Evolutionary conservation across 2,888 invertebrate species (phyloP), one percentile per base, ranked within the genome.

Genomic region (Teleiodes luculella): DNA sequence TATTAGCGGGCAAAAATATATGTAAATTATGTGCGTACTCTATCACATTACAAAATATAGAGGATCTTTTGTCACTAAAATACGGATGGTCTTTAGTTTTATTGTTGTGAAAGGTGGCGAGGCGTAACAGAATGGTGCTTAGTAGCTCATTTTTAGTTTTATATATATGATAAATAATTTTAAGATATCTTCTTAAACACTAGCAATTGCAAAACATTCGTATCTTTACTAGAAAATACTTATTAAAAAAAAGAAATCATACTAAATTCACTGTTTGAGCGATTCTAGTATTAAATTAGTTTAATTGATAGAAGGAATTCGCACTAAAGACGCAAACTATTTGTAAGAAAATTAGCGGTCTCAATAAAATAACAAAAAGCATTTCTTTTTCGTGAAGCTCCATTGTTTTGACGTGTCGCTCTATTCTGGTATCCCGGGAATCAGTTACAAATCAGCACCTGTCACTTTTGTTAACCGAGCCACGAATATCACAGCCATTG

Each of bases 401-500:
- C 66, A 71, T 70, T 86, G 82, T 86, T 84, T 82, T 83, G 85
- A 86, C 84, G 76, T 70, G 58, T 59, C 61, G 58, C 71, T 72
- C 76, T 78, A 78, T 76, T 80, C 74, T 72, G 79, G 82, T 77
- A 85, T 84, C 75, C 76, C 54, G 54, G 60, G 75, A 76, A 83
- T 83, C 72, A 72, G 68, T 70, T 69, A 83, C 80, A 82, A 83
- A 84, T 86, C 86, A 83, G 74, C 86, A 80, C 80, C 83, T 83
- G 86, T 80, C 85, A 85, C 71, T 80, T 78, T 67, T 60, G 74
- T 78, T 78, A 79, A 76, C 77, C 65, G 71, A 78, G 67, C 73
- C 74, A 70, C 69, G 70, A 83, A 82, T 79, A 83, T 68, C 68
- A 58, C 59, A 60, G 70, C 80, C 71, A 86, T 85, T 85, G 85